phyloP scores from a whole-genome alignment of 2,888 invertebrate genomes.

The Rhamnusium bicolor region DNA sequence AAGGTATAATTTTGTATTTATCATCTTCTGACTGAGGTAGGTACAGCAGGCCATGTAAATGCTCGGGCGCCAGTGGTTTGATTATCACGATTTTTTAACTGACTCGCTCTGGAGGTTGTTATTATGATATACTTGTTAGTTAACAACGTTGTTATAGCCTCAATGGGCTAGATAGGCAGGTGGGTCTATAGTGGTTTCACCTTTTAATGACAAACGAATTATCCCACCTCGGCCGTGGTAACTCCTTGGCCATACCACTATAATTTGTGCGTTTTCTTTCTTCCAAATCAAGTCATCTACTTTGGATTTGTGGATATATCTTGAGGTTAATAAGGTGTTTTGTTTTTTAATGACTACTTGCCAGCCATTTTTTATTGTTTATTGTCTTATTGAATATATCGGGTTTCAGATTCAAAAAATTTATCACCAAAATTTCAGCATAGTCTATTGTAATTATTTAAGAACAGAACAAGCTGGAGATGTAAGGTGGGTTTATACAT shows the following conservation, averaged over 20 bases:
- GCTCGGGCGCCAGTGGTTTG: not conserved
- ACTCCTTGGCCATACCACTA: conserved; percentile 45
- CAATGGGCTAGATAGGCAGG: conserved; percentile 48
- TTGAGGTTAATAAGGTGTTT: conserved; percentile 64
- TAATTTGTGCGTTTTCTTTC: conserved; percentile 54
- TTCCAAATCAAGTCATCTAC: conserved; percentile 65
- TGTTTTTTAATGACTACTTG: conserved; percentile 59
- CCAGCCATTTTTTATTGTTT: conserved; percentile 46
- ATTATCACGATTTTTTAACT: conserved; percentile 32
- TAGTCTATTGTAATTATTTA: not conserved
- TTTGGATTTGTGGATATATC: conserved; percentile 61
- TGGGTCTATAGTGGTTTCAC: conserved; percentile 45
- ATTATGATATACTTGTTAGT: conserved; percentile 67
- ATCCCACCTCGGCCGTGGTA: conserved; percentile 44
- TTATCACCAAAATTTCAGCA: not conserved
- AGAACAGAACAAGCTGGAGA: not conserved
- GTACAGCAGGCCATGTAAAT: conserved; percentile 61
- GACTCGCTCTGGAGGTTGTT: conserved; percentile 55
- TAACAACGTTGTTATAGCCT: conserved; percentile 64
- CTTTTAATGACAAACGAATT: conserved; percentile 42
- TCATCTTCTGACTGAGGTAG: conserved; percentile 65
- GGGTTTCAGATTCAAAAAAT: conserved; percentile 10
- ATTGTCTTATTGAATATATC: conserved; percentile 23
- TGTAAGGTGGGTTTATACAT: not conserved
- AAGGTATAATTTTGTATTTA: conserved; percentile 68